These are phyloP conservation scores for Pandemis corylana DNA, from an alignment of 2,888 invertebrate genomes.

Conservation along the genomic window DNA sequence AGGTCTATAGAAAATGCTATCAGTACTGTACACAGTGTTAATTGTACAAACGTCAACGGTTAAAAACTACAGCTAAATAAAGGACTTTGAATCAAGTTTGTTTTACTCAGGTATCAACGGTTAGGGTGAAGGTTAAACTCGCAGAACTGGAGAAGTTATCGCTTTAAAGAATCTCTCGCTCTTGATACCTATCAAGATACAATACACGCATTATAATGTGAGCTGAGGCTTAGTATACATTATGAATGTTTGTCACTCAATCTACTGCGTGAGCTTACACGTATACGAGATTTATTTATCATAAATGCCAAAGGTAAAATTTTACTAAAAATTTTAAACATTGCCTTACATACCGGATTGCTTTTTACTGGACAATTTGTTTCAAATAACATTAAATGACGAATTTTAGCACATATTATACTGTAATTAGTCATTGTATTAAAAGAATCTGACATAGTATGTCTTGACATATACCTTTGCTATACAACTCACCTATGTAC, in stretches of 20 bases:
- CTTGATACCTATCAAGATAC: slow-evolving; percentile 2
- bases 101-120: not conserved
- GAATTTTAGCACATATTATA: too few species aligned
- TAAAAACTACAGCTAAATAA: not conserved
- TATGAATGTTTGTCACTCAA: not conserved
- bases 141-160: not conserved
- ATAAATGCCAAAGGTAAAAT: not conserved
- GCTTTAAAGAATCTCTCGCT: not conserved
- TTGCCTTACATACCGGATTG: not conserved
- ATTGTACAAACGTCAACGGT: too few species aligned
- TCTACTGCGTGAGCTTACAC: not conserved
- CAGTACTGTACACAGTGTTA: not conserved
- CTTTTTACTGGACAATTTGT: too few species aligned
- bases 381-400: too few species aligned
- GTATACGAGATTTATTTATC: not conserved
- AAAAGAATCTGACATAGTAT: too few species aligned
- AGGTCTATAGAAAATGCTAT: not conserved
- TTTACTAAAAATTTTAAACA: not conserved
- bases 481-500: too few species aligned
- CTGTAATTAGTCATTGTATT: too few species aligned
- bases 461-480: too few species aligned
- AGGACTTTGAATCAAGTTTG: not conserved
- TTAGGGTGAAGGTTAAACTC: not conserved
- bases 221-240: not conserved
- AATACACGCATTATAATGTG: slow-evolving; percentile 2